Evolutionary conservation across 2,888 invertebrate genomes (phyloP).

Genomic region (Parelbella ahira): DNA sequence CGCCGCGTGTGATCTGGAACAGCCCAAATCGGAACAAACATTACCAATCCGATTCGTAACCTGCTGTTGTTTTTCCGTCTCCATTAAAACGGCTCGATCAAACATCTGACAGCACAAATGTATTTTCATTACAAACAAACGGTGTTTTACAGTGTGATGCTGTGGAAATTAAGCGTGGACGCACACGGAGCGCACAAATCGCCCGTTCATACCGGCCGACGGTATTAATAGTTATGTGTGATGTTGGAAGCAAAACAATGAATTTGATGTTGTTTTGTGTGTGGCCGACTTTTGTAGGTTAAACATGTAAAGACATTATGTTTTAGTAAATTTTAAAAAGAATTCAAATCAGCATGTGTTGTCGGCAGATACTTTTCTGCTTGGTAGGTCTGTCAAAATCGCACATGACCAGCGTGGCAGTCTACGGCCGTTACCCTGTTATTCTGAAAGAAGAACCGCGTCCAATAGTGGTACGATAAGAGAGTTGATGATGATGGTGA

Average conservation of each 20-base stretch:
- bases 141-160: slow-evolving; percentile 34
- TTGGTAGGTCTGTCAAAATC: too few relatives aligned
- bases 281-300: slow-evolving; percentile 29
- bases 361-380: too few relatives aligned
- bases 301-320: background rate
- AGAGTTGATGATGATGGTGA: too few relatives aligned
- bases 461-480: too few relatives aligned
- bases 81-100: slow-evolving; percentile 57
- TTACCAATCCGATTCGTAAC: slow-evolving; percentile 19
- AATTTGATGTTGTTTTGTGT: slow-evolving; percentile 26
- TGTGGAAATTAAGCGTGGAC: slow-evolving; percentile 38
- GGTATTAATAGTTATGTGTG: slow-evolving; percentile 46
- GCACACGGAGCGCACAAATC: slow-evolving; percentile 53
- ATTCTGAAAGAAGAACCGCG: too few relatives aligned
- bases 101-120: slow-evolving; percentile 60
- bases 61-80: slow-evolving; percentile 52
- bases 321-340: too few relatives aligned
- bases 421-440: too few relatives aligned
- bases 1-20: slow-evolving; percentile 19
- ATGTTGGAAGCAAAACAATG: slow-evolving; percentile 39
- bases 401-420: too few relatives aligned
- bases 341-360: too few relatives aligned
- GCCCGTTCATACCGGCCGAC: slow-evolving; percentile 46
- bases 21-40: slow-evolving; percentile 16
- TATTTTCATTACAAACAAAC: slow-evolving; percentile 69